Conservation (phyloP, 2,113 vertebrate genomes). For the Phylloscopus trochilus region DNA sequence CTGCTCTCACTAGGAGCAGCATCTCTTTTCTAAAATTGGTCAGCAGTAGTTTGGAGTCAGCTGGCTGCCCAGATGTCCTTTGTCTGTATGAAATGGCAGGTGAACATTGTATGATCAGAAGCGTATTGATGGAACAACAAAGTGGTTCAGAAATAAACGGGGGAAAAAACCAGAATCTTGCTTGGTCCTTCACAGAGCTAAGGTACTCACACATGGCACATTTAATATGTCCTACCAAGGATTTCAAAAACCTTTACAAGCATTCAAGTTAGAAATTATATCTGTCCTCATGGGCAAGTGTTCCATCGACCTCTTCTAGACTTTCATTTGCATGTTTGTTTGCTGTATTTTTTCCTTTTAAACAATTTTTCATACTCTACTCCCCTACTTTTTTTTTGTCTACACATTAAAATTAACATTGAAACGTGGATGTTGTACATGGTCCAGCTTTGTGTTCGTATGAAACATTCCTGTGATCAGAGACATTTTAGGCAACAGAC, state of each 20-base stretch:
- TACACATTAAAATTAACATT: neutral
- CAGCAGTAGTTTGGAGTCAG: constrained; percentile 12
- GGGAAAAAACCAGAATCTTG: neutral
- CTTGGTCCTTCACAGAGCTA: neutral
- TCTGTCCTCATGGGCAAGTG: fast-evolving
- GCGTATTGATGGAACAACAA: neutral
- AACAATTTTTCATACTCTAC: neutral
- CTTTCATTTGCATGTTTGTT: neutral
- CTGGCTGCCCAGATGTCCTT: constrained; percentile 25
- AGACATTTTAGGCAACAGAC: neutral
- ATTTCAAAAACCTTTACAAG: neutral
- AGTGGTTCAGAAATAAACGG: neutral
- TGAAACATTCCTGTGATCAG: neutral
- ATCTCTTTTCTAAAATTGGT: constrained; percentile 49
- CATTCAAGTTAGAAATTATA: neutral
- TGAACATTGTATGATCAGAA: neutral
- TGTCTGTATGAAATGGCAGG: constrained; percentile 27
- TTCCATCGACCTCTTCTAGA: neutral
- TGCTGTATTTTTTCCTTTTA: neutral
- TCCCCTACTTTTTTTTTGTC: fast-evolving
- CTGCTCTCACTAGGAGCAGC: constrained; percentile 55
- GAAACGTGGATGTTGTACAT: neutral
- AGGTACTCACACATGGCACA: neutral
- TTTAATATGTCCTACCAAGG: neutral
- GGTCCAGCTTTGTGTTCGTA: neutral